Percentiles rank a stretch among this genome's conserved stretches.
phyloP scores from a whole-genome alignment of 2,113 vertebrate genomes.

The Dryoscopus gambensis region DNA sequence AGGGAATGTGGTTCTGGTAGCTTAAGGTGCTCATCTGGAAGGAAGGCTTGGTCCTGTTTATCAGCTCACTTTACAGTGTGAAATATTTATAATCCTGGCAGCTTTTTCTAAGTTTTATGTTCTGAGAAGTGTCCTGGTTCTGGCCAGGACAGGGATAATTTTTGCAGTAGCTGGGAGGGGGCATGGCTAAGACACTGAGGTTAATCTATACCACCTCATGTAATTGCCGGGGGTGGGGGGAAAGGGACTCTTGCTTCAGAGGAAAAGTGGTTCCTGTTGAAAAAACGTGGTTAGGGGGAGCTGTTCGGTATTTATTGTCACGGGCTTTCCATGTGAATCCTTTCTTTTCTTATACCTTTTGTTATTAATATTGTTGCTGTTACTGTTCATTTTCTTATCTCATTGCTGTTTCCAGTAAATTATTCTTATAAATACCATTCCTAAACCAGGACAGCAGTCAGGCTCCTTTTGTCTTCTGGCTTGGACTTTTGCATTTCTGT shows the following conservation, averaged over 20 bases:
- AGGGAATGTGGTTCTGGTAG: neutral
- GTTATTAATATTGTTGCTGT: neutral
- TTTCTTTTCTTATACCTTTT: neutral
- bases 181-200: neutral
- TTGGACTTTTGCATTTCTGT: neutral
- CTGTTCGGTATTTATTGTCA: neutral
- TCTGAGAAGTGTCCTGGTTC: neutral
- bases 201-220: neutral
- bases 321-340: neutral
- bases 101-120: neutral
- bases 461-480: neutral
- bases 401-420: neutral
- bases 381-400: neutral
- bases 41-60: neutral
- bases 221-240: neutral
- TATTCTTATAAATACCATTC: neutral
- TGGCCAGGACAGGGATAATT: neutral
- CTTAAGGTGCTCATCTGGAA: neutral
- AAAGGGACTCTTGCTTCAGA: neutral
- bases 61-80: neutral
- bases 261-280: neutral
- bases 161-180: neutral
- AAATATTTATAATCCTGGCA: conserved; percentile 14
- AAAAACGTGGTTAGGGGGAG: neutral
- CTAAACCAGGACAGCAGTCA: neutral